A percentile compares a stretch with the other conserved stretches of the same genome.
Evolutionary conservation across 2,113 vertebrate species (phyloP).

Genomic region (Calyptommatus sinebrachiatus): DNA sequence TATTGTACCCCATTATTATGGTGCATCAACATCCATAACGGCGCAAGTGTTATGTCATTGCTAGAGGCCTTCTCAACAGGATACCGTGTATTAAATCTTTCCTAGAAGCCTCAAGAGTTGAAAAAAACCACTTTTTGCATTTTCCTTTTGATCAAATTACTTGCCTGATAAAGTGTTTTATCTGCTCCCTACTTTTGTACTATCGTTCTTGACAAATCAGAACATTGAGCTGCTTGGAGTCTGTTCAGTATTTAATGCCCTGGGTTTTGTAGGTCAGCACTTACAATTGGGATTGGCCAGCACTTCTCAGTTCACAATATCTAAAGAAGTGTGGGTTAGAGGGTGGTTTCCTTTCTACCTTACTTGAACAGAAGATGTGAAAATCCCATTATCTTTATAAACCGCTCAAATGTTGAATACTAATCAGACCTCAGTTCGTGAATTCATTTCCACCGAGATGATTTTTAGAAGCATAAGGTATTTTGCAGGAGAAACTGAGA

Average conservation of each 20-base stretch:
- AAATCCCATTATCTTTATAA: slow-evolving; percentile 34
- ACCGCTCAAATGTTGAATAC: slow-evolving; percentile 19
- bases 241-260: slow-evolving; percentile 15
- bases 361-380: slow-evolving; percentile 24
- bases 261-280: slow-evolving; percentile 13
- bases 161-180: neutral
- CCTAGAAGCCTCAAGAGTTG: neutral
- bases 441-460: slow-evolving; percentile 11
- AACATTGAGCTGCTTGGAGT: neutral
- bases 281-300: slow-evolving; percentile 21
- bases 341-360: slow-evolving; percentile 20
- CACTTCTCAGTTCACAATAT: slow-evolving; percentile 5
- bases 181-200: neutral
- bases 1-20: neutral
- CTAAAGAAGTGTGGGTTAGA: slow-evolving; percentile 16
- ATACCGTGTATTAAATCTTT: neutral
- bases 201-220: neutral
- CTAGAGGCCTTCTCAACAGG: neutral
- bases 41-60: no score
- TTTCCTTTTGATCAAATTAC: slow-evolving; percentile 17
- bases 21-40: neutral
- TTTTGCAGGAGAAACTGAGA: neutral
- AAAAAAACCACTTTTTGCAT: neutral
- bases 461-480: neutral
- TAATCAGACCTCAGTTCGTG: slow-evolving; percentile 13